Evolutionary conservation across 2,888 invertebrate genomes (phyloP).

Genomic region (Patella depressa): DNA sequence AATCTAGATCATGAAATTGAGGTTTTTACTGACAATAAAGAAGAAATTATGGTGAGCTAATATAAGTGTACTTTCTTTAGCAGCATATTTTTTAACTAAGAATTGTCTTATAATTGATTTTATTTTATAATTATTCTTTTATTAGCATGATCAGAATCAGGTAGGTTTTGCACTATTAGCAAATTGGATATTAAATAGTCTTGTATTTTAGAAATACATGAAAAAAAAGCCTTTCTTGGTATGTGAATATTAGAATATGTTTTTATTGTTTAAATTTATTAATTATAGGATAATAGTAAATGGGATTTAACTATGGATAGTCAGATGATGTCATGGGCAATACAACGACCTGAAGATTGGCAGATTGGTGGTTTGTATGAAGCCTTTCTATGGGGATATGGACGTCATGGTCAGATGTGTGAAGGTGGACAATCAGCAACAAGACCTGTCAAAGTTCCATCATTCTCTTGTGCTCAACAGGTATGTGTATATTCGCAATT

Average conservation of each 20-base stretch:
- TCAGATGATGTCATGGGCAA: constrained; percentile 78
- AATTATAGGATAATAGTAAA: constrained; percentile 71
- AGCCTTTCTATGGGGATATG: constrained; percentile 77
- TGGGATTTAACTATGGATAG: constrained; percentile 77
- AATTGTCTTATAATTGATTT: too few relatives aligned
- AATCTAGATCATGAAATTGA: constrained; percentile 33
- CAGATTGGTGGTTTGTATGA: constrained; percentile 78
- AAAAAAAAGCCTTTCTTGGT: too few relatives aligned
- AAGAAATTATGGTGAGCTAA: constrained; percentile 29
- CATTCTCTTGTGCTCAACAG: constrained; percentile 68
- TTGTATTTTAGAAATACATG: too few relatives aligned
- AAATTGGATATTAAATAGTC: too few relatives aligned
- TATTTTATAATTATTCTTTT: too few relatives aligned
- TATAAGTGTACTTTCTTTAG: background rate
- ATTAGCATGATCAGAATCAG: too few relatives aligned
- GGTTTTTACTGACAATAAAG: constrained; percentile 34
- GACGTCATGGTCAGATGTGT: constrained; percentile 78
- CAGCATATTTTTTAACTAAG: too few relatives aligned
- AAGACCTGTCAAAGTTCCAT: constrained; percentile 58
- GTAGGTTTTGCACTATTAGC: too few relatives aligned
- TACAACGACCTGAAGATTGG: constrained; percentile 78
- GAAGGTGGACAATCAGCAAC: constrained; percentile 73
- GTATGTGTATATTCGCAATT: constrained; percentile 39
- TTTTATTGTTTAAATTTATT: background rate
- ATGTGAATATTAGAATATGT: background rate